These are phyloP conservation scores for Drosophila emarginata DNA, from an alignment of 2,888 invertebrate species.

Conservation along the genomic window DNA sequence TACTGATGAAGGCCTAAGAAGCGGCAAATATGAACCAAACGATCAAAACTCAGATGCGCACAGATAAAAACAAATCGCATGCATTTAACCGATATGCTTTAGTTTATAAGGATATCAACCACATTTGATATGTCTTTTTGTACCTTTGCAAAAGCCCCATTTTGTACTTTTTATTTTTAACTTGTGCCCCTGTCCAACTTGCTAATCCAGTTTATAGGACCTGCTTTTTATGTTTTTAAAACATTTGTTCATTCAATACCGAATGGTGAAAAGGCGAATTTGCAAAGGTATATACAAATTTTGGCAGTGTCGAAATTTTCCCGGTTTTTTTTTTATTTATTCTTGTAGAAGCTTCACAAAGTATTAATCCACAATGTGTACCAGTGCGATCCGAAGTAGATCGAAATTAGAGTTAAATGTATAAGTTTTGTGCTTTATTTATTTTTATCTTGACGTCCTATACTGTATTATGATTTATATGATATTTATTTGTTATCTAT, in stretches of 20 bases:
- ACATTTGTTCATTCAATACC: no score
- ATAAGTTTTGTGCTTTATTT: constrained; percentile 51
- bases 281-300: neutral
- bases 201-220: neutral
- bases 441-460: constrained; percentile 35
- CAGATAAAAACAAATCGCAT: constrained; percentile 43
- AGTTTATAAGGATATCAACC: constrained; percentile 24
- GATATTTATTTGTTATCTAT: constrained; percentile 28
- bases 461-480: constrained; percentile 26
- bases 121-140: constrained; percentile 26
- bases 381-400: constrained; percentile 41
- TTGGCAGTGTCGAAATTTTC: neutral
- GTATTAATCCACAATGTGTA: constrained; percentile 53
- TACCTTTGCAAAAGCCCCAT: neutral
- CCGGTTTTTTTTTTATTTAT: neutral
- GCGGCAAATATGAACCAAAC: neutral
- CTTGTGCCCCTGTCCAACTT: no score
- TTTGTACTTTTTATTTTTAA: no score
- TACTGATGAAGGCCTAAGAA: constrained; percentile 79
- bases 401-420: constrained; percentile 30
- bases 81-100: constrained; percentile 55
- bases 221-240: neutral
- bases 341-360: constrained; percentile 48
- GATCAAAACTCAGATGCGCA: constrained; percentile 34
- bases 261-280: neutral